Percentiles rank a stretch among this genome's conserved stretches.
phyloP scores from a whole-genome alignment of 2,888 invertebrate species.

The Megamerina dolium region DNA sequence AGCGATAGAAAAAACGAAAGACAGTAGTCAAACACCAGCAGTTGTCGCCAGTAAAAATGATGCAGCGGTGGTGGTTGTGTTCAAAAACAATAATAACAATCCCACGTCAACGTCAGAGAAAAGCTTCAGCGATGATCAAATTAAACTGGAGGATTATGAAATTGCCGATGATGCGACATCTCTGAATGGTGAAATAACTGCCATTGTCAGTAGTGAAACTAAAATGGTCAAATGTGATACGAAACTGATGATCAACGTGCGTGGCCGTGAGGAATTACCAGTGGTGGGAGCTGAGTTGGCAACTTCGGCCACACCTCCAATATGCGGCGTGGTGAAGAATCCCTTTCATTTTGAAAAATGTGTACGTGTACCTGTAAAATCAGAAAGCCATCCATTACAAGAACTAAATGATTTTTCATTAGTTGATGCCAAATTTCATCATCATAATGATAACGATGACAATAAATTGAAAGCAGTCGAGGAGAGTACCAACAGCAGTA shows the following conservation, averaged over 20 bases:
- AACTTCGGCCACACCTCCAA: background rate
- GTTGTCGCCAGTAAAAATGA: slow-evolving; percentile 1
- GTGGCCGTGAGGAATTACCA: slow-evolving; percentile 68
- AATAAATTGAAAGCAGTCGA: slow-evolving; percentile 6
- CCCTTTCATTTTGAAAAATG: slow-evolving; percentile 36
- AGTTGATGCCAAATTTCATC: slow-evolving; percentile 16
- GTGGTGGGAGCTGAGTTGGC: slow-evolving; percentile 44
- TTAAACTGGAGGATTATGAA: slow-evolving; percentile 51
- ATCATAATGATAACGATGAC: slow-evolving; percentile 23
- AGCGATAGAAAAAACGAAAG: slow-evolving; percentile 24
- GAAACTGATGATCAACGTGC: slow-evolving; percentile 53
- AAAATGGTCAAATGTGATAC: slow-evolving; percentile 53
- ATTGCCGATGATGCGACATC: slow-evolving; percentile 54
- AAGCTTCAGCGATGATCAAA: too few relatives aligned
- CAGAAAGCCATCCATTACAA: slow-evolving; percentile 44
- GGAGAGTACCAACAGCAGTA: too few relatives aligned
- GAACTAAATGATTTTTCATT: slow-evolving; percentile 16
- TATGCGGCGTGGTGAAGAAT: slow-evolving; percentile 9
- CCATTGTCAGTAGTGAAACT: slow-evolving; percentile 28
- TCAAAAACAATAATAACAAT: slow-evolving; percentile 14
- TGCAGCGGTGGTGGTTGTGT: too few relatives aligned
- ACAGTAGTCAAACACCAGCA: slow-evolving; percentile 19
- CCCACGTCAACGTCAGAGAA: slow-evolving; percentile 8
- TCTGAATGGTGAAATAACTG: slow-evolving; percentile 39
- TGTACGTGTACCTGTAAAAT: slow-evolving; percentile 38